Conservation (phyloP, 2,113 vertebrate species). For the Oryzias celebensis region DNA sequence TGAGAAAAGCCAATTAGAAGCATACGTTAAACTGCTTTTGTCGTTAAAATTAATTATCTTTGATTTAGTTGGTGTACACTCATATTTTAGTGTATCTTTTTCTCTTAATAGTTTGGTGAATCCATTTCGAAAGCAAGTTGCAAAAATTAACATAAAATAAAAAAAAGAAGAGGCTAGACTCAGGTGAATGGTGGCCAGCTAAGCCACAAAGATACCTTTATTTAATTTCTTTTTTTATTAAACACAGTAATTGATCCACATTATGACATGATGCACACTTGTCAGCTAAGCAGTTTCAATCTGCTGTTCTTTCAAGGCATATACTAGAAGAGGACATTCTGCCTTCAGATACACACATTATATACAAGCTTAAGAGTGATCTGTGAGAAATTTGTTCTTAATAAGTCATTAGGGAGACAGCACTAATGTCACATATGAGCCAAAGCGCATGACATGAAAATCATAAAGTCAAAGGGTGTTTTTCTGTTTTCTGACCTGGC, state of each 20-base stretch:
- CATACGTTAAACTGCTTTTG: too few relatives aligned
- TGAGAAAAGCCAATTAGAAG: too few relatives aligned
- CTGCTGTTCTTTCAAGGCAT: slow-evolving; percentile 59
- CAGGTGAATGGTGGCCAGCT: slow-evolving; percentile 48
- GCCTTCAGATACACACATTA: slow-evolving; percentile 64
- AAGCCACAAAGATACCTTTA: slow-evolving; percentile 62
- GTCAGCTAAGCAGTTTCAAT: slow-evolving; percentile 49
- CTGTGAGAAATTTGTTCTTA: slow-evolving; percentile 47
- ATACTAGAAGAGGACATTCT: slow-evolving; percentile 64
- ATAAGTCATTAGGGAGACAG: slow-evolving; percentile 66
- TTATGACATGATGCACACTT: slow-evolving; percentile 66
- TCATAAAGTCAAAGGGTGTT: slow-evolving; percentile 31
- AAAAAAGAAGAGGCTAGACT: slow-evolving; percentile 29
- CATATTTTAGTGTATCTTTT: background rate
- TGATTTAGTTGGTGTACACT: background rate
- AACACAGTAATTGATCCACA: slow-evolving; percentile 74
- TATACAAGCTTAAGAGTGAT: slow-evolving; percentile 70
- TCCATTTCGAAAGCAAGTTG: background rate
- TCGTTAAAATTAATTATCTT: background rate
- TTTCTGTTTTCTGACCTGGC: slow-evolving; percentile 29
- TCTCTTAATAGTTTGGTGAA: too few relatives aligned
- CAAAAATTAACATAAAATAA: background rate
- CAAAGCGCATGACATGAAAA: slow-evolving; percentile 64
- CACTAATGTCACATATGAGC: slow-evolving; percentile 66
- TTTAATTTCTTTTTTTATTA: slow-evolving; percentile 69